phyloP scores from a whole-genome alignment of 2,797 vertebrate species.

The Enteromius paludinosus region DNA sequence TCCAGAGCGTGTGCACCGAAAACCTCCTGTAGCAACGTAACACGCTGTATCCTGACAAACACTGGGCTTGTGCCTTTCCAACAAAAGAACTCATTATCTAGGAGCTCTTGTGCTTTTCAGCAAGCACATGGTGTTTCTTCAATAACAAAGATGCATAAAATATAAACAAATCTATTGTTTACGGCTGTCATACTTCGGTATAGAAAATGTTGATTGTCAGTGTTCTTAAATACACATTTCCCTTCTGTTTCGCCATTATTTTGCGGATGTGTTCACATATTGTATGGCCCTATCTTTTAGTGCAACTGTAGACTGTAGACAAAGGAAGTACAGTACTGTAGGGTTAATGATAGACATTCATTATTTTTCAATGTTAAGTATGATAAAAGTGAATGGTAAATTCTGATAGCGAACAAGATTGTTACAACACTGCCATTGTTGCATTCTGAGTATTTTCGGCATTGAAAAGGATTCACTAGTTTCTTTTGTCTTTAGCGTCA shows the following conservation, averaged over 20 bases:
- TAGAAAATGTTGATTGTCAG: slow-evolving; percentile 41
- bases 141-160: slow-evolving; percentile 50
- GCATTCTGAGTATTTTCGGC: background rate
- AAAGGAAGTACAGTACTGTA: background rate
- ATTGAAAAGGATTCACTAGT: slow-evolving; percentile 2
- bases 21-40: slow-evolving; percentile 39
- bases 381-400: slow-evolving; percentile 12
- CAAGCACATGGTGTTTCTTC: slow-evolving; percentile 38
- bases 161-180: slow-evolving; percentile 51
- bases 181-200: slow-evolving; percentile 40
- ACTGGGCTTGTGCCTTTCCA: slow-evolving; percentile 40
- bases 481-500: slow-evolving; percentile 27
- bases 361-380: slow-evolving; percentile 27
- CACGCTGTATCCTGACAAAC: slow-evolving; percentile 39
- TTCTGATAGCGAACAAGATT: slow-evolving; percentile 10
- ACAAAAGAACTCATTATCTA: slow-evolving; percentile 27
- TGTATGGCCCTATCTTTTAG: slow-evolving; percentile 40
- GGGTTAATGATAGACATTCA: slow-evolving; percentile 30
- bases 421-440: slow-evolving; percentile 21
- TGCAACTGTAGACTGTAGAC: slow-evolving; percentile 18
- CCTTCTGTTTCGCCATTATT: slow-evolving; percentile 22
- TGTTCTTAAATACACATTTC: slow-evolving; percentile 35
- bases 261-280: slow-evolving; percentile 17
- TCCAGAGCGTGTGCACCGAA: slow-evolving; percentile 40
- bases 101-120: slow-evolving; percentile 42